Percentiles rank a stretch among this genome's conserved stretches.
phyloP scores from a whole-genome alignment of 1,140 invertebrate genomes.

The Hypothenemus hampei region DNA sequence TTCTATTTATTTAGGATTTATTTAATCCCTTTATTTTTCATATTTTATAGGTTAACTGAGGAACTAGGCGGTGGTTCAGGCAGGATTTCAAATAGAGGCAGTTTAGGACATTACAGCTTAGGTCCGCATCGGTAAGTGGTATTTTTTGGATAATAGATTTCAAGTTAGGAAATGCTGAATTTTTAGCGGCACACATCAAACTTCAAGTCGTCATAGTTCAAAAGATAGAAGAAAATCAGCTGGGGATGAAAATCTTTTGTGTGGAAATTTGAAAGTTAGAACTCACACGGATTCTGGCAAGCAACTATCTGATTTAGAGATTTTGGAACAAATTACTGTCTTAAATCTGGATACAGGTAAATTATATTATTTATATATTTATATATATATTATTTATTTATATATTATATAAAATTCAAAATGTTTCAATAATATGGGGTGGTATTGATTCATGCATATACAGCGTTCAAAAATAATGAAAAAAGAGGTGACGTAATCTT shows the following conservation, averaged over 20 bases:
- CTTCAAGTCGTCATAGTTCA: slow-evolving; percentile 40
- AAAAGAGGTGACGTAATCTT: too few relatives aligned
- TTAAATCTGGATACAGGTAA: slow-evolving; percentile 84
- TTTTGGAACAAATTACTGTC: slow-evolving; percentile 82
- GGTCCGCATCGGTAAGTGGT: slow-evolving; percentile 49
- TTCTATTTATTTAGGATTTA: too few relatives aligned
- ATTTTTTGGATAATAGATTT: neutral
- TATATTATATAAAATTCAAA: too few relatives aligned
- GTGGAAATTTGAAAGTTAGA: slow-evolving; percentile 70
- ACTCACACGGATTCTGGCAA: slow-evolving; percentile 81
- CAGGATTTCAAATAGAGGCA: slow-evolving; percentile 51
- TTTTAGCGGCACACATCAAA: slow-evolving; percentile 34
- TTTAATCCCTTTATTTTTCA: too few relatives aligned
- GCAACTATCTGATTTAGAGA: slow-evolving; percentile 81
- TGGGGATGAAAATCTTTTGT: slow-evolving; percentile 65
- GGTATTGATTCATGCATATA: too few relatives aligned
- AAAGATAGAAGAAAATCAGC: slow-evolving; percentile 66
- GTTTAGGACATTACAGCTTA: slow-evolving; percentile 56
- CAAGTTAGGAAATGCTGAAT: neutral
- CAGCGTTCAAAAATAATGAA: too few relatives aligned
- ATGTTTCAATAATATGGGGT: too few relatives aligned
- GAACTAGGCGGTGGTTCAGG: slow-evolving; percentile 42
- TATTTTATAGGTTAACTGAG: too few relatives aligned
- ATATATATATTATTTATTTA: neutral
- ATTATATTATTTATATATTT: neutral